These are phyloP conservation scores for Fulmarus glacialis DNA, from an alignment of 2,113 vertebrate species.

Conservation along the genomic window DNA sequence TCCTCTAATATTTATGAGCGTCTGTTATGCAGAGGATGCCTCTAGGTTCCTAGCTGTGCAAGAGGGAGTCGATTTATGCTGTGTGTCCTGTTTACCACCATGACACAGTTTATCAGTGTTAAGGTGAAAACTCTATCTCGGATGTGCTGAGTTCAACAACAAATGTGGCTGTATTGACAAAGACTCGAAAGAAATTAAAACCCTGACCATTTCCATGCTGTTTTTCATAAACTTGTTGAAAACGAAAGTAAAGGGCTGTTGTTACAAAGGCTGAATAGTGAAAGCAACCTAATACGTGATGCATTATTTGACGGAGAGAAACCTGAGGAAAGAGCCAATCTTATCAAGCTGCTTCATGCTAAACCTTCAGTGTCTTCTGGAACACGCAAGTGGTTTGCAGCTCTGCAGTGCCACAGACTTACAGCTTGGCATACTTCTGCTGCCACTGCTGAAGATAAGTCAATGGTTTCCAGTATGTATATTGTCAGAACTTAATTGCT, in stretches of 20 bases:
- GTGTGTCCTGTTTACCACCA: not conserved
- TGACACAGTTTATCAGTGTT: not conserved
- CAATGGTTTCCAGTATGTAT: not conserved
- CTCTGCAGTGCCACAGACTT: not conserved
- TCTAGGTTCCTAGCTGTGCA: not conserved
- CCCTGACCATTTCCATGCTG: not conserved
- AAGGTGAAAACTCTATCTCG: not conserved
- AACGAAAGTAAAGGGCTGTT: not conserved
- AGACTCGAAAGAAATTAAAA: not conserved
- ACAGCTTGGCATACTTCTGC: not conserved
- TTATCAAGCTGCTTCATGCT: not conserved
- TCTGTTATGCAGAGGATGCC: not conserved
- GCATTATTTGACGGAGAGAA: not conserved
- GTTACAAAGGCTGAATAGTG: not conserved
- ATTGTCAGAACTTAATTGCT: not conserved
- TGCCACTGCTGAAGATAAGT: not conserved
- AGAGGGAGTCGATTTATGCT: not conserved
- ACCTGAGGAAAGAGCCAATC: not conserved
- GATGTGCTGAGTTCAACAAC: not conserved
- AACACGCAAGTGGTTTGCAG: not conserved
- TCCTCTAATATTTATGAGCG: not conserved
- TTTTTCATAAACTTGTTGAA: not conserved
- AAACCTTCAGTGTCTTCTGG: not conserved
- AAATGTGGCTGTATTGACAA: not conserved
- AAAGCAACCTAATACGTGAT: not conserved